phyloP scores from a whole-genome alignment of 2,113 vertebrate genomes.

The Odontophorus gujanensis region DNA sequence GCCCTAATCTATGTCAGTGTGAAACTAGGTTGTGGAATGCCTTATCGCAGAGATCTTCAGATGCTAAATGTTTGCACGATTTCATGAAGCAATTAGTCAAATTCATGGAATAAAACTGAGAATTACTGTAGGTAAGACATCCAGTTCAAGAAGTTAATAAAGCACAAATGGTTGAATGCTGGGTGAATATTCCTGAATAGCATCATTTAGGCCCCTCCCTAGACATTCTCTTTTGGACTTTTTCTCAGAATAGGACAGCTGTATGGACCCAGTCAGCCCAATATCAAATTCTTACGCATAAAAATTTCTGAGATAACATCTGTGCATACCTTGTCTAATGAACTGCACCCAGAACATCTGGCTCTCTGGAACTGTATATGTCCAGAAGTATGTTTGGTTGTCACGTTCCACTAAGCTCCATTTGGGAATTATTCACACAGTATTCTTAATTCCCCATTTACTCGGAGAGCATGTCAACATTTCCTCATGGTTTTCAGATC shows the following conservation, averaged over 20 bases:
- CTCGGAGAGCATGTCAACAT: background rate
- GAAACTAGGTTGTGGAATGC: background rate
- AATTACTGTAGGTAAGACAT: background rate
- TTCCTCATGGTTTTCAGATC: background rate
- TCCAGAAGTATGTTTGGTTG: background rate
- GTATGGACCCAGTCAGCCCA: background rate
- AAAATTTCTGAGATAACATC: background rate
- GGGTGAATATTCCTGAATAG: background rate
- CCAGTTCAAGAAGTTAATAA: background rate
- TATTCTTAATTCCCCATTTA: background rate
- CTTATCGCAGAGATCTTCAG: background rate
- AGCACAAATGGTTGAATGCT: background rate
- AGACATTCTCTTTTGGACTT: background rate
- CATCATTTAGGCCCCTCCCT: background rate
- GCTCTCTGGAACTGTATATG: rapidly evolving
- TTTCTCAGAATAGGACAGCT: background rate
- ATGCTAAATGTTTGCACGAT: background rate
- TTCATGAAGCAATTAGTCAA: background rate
- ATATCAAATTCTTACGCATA: background rate
- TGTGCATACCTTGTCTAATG: background rate
- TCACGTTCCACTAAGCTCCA: background rate
- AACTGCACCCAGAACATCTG: background rate
- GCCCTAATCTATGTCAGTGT: background rate
- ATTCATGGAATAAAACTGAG: background rate
- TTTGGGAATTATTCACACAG: background rate